phyloP scores from a whole-genome alignment of 2,797 vertebrate species.

The Antrozous pallidus region DNA sequence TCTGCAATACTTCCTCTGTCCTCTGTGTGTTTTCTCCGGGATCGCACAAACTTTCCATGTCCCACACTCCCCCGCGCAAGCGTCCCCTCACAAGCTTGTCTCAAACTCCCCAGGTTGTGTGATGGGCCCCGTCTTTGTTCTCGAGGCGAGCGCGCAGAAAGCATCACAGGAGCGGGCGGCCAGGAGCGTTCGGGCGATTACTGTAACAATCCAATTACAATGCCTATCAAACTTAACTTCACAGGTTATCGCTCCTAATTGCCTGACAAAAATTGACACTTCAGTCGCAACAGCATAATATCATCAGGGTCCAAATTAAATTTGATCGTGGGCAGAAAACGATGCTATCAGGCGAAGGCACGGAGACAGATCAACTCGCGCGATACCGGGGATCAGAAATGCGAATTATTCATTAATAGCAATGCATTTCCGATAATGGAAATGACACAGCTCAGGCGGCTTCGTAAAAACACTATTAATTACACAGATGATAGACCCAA shows the following conservation, averaged over 20 bases:
- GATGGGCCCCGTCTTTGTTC: conserved; percentile 86
- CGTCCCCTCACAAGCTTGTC: conserved; percentile 69
- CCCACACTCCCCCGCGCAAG: neutral
- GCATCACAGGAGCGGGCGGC: conserved; percentile 87
- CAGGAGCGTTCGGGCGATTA: conserved; percentile 92
- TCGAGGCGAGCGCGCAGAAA: conserved; percentile 83
- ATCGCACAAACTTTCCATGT: neutral
- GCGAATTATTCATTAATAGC: conserved; percentile 99
- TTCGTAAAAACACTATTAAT: conserved; percentile 99
- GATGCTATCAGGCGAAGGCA: conserved; percentile 95
- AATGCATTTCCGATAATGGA: conserved; percentile 97
- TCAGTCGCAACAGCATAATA: conserved; percentile 99
- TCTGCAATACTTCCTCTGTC: neutral
- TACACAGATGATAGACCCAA: conserved; percentile 99
- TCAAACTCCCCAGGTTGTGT: conserved; percentile 79
- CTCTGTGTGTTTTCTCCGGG: neutral
- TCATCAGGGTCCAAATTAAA: conserved; percentile 99
- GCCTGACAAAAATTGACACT: conserved; percentile 99
- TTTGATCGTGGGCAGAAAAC: conserved; percentile 99
- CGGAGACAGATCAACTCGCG: conserved; percentile 95
- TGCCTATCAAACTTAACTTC: conserved; percentile 99
- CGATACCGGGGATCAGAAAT: conserved; percentile 98
- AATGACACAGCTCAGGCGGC: conserved; percentile 99
- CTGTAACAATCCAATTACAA: conserved; percentile 99
- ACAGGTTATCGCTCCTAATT: conserved; percentile 99